Percentiles rank a stretch among this genome's conserved stretches.
phyloP scores from a whole-genome alignment of 1,140 invertebrate species.

The Hesperophylax magnus region DNA sequence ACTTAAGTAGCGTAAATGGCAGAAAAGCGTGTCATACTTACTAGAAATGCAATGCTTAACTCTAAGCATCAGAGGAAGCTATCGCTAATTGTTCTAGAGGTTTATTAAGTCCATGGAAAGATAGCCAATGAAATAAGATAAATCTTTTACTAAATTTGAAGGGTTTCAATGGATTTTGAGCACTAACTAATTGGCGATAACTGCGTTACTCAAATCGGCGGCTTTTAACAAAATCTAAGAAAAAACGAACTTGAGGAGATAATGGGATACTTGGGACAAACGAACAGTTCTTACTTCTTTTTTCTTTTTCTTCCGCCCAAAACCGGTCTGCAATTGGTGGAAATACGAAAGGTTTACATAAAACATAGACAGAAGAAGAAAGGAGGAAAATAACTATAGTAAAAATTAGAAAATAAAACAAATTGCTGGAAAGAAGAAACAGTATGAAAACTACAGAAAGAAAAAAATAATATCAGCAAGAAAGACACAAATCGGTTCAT shows the following conservation, averaged over 20 bases:
- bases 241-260: conserved; percentile 55
- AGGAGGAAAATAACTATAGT: conserved; percentile 18
- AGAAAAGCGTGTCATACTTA: conserved; percentile 57
- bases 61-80: conserved; percentile 51
- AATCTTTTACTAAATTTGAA: conserved; percentile 19
- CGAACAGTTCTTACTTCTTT: conserved; percentile 90
- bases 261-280: conserved; percentile 57
- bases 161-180: conserved; percentile 20
- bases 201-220: conserved; percentile 48
- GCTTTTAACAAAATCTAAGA: conserved; percentile 53
- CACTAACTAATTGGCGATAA: conserved; percentile 57
- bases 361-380: conserved; percentile 57
- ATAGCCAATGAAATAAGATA: conserved; percentile 28
- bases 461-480: conserved; percentile 22
- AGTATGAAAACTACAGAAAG: conserved; percentile 20
- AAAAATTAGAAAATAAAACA: conserved; percentile 9
- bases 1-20: conserved; percentile 52
- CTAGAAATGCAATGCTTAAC: conserved; percentile 55
- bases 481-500: not conserved
- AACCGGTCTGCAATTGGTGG: conserved; percentile 83
- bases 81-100: conserved; percentile 54
- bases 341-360: conserved; percentile 60
- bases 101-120: conserved; percentile 12
- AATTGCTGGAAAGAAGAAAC: conserved; percentile 27
- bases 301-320: conserved; percentile 96